Evolutionary conservation across 2,888 invertebrate genomes (phyloP), one percentile per base, ranked within the genome.

Genomic region (Rhagonycha fulva): DNA sequence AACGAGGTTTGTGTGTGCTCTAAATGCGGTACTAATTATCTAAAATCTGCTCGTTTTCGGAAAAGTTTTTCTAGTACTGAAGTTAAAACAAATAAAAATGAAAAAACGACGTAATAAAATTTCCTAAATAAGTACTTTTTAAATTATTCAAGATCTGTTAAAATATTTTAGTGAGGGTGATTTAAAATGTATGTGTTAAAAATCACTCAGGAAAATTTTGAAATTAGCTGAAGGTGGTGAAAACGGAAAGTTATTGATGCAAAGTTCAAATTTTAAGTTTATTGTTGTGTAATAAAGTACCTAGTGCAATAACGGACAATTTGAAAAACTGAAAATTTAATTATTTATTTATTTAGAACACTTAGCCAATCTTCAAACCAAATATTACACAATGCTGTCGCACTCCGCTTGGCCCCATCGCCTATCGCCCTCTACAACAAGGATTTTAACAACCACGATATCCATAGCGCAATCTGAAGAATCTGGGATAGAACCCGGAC

Each of bases 401-500:
- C 88, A 88, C 81, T 84, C 86, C 26, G 85, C 87, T 68, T 88
- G 88, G 88, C 88, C 88, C 70, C 88, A 88, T 82, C 85, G 88
- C 70, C 81, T 88, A 77, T 88, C 88, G 80, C 88, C 87, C 72
- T 87, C 87, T 81, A 83, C 86, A n/a, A 85, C 86, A 28, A 84
- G 85, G 32, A 84, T 86, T 68, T 79, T 87, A 71, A 84, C 84
- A 62, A 84, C 80, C 3, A 83, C 83, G n/a, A 77, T 86, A 75
- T 81, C 86, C 30, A 84, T 85, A 72, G 86, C 86, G 14, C 88
- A 87, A 80, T 87, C 87, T 14, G 87, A 87, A 90, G 93, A 91
- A 89, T 93, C 90, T 68, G 93, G 91, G 83, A 93, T 90, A 87
- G 93, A 91, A 87, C 91, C 91, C 1, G 92, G 92, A 30, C 92